Conservation (phyloP, 2,113 vertebrate species). For the Phylloscopus whistleri region DNA sequence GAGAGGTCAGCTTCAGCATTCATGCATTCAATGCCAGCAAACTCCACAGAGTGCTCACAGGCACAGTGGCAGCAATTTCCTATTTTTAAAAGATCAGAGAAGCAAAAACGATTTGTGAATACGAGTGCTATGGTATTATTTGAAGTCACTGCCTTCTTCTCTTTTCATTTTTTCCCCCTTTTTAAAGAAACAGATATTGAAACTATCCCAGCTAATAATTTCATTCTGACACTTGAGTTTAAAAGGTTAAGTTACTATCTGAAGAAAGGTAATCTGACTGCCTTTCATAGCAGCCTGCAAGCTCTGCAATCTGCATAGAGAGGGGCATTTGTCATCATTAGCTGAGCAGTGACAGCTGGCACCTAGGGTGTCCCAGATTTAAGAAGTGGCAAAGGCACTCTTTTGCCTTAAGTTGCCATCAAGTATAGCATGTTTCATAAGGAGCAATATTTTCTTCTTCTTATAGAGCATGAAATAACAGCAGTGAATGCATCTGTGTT, state of each 20-base stretch:
- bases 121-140: not conserved
- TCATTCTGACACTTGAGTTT: conserved; percentile 75
- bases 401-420: conserved; percentile 66
- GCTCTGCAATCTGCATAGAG: conserved; percentile 94
- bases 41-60: not conserved
- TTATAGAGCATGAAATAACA: conserved; percentile 49
- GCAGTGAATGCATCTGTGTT: conserved; percentile 39
- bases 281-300: conserved; percentile 76
- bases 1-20: conserved; percentile 30
- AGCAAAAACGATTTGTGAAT: conserved; percentile 16
- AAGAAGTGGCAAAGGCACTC: conserved; percentile 83
- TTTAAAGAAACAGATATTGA: conserved; percentile 64
- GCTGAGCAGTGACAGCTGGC: conserved; percentile 97
- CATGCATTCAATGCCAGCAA: not conserved
- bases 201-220: conserved; percentile 69
- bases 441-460: conserved; percentile 51
- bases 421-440: conserved; percentile 53
- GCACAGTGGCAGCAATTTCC: not conserved
- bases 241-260: conserved; percentile 81
- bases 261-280: conserved; percentile 81
- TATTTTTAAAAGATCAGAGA: conserved; percentile 46
- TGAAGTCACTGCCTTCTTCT: not conserved
- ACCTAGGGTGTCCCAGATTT: conserved; percentile 92
- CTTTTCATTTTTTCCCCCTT: not conserved
- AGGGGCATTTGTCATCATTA: conserved; percentile 99